Evolutionary conservation across 2,797 vertebrate species (phyloP).

Genomic region (Chloroceryle inda): DNA sequence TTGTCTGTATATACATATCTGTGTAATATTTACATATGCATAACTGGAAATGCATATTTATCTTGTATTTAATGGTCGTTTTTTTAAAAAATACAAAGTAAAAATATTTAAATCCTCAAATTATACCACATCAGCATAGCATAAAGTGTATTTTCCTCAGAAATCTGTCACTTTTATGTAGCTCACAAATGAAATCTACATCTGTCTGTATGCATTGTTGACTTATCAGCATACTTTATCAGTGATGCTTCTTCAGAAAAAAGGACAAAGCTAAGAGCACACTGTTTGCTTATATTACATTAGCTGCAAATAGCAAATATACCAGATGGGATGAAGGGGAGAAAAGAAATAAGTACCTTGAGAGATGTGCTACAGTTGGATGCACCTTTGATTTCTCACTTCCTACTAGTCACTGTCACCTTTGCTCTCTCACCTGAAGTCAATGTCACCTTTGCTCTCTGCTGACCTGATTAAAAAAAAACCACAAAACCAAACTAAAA

Average conservation of each 20-base stretch:
- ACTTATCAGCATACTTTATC: not conserved
- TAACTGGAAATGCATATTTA: not conserved
- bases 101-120: not conserved
- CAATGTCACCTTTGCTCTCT: not conserved
- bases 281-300: not conserved
- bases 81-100: not conserved
- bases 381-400: not conserved
- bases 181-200: not conserved
- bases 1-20: not conserved
- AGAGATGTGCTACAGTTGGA: not conserved
- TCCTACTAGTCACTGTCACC: not conserved
- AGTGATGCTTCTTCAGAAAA: not conserved
- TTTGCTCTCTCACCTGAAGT: not conserved
- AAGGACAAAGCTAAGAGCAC: not conserved
- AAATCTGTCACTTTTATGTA: not conserved
- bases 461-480: not conserved
- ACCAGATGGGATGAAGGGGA: not conserved
- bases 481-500: not conserved
- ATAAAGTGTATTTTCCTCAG: not conserved
- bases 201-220: not conserved
- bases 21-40: not conserved
- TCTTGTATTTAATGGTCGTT: not conserved
- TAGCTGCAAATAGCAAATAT: not conserved
- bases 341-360: not conserved
- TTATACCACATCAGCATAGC: not conserved